These are phyloP conservation scores for Nezara viridula DNA, from an alignment of 2,888 invertebrate genomes.

Conservation along the genomic window DNA sequence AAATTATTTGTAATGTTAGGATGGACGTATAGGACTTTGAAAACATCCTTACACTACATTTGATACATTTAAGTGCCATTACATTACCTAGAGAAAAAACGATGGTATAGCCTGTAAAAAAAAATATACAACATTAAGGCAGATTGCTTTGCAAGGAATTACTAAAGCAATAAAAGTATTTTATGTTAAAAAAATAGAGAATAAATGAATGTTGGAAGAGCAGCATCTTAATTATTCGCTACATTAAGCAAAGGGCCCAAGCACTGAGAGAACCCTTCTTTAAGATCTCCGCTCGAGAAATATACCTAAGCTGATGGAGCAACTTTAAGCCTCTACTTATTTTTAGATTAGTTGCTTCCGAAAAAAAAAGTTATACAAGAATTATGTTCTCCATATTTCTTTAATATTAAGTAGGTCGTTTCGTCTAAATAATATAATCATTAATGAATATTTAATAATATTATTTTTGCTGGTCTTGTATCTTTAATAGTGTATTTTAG, in stretches of 20 bases:
- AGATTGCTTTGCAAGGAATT: background rate
- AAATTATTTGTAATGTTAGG: background rate
- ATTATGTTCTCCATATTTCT: no score
- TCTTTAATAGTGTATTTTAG: no score
- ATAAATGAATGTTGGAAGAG: background rate
- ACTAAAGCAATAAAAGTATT: constrained; percentile 8
- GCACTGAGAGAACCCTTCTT: background rate
- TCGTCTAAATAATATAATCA: no score
- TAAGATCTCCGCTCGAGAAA: background rate
- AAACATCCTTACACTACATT: background rate
- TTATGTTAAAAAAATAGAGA: background rate
- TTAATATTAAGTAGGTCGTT: no score
- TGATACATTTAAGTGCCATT: background rate
- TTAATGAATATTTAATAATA: no score
- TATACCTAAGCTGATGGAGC: background rate
- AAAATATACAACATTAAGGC: background rate
- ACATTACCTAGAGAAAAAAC: background rate
- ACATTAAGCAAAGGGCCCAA: background rate
- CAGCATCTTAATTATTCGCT: constrained; percentile 12
- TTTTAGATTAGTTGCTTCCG: background rate
- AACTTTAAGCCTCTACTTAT: background rate
- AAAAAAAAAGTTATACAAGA: background rate
- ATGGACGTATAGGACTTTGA: background rate
- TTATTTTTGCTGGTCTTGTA: no score
- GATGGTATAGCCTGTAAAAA: background rate